Percentiles rank a stretch among this genome's conserved stretches.
Conservation (phyloP, 2,888 invertebrate genomes). For the Platypus cylindrus region DNA sequence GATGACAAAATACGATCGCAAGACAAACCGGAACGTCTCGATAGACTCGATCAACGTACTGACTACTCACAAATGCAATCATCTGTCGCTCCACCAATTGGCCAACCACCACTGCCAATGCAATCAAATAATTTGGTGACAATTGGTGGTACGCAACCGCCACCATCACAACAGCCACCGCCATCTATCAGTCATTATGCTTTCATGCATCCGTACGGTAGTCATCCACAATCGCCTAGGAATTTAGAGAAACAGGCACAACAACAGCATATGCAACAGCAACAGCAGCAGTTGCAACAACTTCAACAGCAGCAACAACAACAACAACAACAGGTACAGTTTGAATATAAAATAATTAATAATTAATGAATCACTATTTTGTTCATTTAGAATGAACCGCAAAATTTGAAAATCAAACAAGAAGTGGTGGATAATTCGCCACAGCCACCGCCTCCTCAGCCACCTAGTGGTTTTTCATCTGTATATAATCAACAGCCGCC, state of each 20-base stretch:
- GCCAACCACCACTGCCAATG: conserved; percentile 44
- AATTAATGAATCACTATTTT: not conserved
- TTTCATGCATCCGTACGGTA: conserved; percentile 36
- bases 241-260: conserved; percentile 21
- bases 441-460: conserved; percentile 3
- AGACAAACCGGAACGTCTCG: conserved; percentile 28
- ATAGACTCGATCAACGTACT: conserved; percentile 23
- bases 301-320: conserved; percentile 3
- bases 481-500: conserved; percentile 7
- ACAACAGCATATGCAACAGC: conserved; percentile 8
- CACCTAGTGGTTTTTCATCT: conserved; percentile 2
- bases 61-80: conserved; percentile 11
- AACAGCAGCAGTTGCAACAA: conserved; percentile 12
- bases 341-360: not conserved
- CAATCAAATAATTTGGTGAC: conserved; percentile 48
- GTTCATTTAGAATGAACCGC: conserved; percentile 44
- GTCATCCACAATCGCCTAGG: conserved; percentile 28
- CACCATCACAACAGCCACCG: conserved; percentile 24
- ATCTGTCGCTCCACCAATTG: conserved; percentile 26
- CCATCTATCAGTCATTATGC: conserved; percentile 45
- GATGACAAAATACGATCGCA: conserved; percentile 25
- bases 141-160: conserved; percentile 38
- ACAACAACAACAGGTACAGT: conserved; percentile 12
- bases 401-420: conserved; percentile 58
- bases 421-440: conserved; percentile 31